Base-by-base conservation (phyloP, 2,888 invertebrate genomes). In the Geophilus truncorum region DNA sequence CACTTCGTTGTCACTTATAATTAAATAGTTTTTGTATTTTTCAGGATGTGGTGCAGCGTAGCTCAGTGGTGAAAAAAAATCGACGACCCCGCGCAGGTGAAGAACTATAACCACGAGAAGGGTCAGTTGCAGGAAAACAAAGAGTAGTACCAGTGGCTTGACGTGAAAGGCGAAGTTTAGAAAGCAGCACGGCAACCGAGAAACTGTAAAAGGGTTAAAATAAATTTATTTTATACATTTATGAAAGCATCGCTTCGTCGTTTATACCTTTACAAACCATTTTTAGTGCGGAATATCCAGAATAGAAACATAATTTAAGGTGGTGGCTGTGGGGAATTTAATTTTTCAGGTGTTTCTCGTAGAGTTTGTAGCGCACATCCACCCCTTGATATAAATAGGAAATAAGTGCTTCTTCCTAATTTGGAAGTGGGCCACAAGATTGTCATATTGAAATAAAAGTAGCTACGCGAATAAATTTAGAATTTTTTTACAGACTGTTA, bases 261-360 rank as follows among this genome's bases (percentile, higher is more conserved):
- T 76, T 76, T 25, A 23, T 77, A 34, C 30, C 77, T 32, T 28
- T 75, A 75, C 75, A 75, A 30, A 77, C 77, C 77, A 77, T 77
- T 36, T 78, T 45, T 78, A 21, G 78, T 78, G 34, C 78, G 40
- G 18, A 78, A 78, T 9, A 78, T 78, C 78, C 78, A 78, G 23
- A 78, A 78, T 7, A 78, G 78, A 78, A 78, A 78, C 78, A 78
- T 78, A 5, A 45, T 45, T n/a, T 7, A 12, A 77, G 34, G 6
- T 77, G 7, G 15, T 12, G 75, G 75, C n/a, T n/a, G 18, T 51
- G 9, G 6, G 15, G 15, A 51, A 51, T 51, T 51, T 51, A 51
- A 51, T 51, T 51, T 51, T 51, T n/a, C 4, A n/a, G 15, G 5
- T 51, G 51, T 51, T 51, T 51, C 15, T 51, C 7, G 15, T 18